Percentiles rank a stretch among this genome's conserved stretches.
Conservation (phyloP, 1,140 invertebrate genomes). For the Oncopodura yosiiana region DNA sequence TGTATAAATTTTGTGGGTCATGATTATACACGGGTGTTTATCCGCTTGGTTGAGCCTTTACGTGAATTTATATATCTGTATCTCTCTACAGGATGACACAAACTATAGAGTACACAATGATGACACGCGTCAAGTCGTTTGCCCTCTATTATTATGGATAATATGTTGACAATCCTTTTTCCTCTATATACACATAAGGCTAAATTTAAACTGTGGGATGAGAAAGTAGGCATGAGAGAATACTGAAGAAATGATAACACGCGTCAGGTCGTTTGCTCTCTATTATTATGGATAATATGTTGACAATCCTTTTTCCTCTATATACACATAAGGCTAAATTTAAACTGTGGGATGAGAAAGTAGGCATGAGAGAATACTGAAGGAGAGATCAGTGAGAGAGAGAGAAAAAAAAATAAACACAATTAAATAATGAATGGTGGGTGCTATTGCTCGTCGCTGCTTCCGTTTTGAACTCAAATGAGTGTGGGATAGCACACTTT, state of each 20-base stretch:
- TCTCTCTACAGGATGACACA: slow-evolving; percentile 3
- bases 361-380: no score
- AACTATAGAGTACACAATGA: slow-evolving; percentile 12
- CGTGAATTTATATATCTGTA: slow-evolving; percentile 11
- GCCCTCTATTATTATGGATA: no score
- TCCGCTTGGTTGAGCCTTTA: slow-evolving; percentile 19
- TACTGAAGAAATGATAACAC: slow-evolving; percentile 21
- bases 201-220: background rate
- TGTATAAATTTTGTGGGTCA: slow-evolving; percentile 7
- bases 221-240: no score
- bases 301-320: slow-evolving; percentile 2
- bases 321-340: background rate
- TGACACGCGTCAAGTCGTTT: slow-evolving; percentile 16
- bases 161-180: slow-evolving; percentile 10
- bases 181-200: background rate
- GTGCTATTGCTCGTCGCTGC: slow-evolving; percentile 1
- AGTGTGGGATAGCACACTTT: no score
- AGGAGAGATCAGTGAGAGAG: no score
- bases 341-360: background rate
- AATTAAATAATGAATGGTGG: slow-evolving; percentile 9
- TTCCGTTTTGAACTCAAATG: no score
- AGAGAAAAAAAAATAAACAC: slow-evolving; percentile 15
- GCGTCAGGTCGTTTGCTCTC: slow-evolving; percentile 10
- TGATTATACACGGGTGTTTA: slow-evolving; percentile 32
- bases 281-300: no score